A percentile compares a stretch with the other conserved stretches of the same genome.
phyloP scores from a whole-genome alignment of 2,797 vertebrate genomes.

The Peromyscus nudipes region DNA sequence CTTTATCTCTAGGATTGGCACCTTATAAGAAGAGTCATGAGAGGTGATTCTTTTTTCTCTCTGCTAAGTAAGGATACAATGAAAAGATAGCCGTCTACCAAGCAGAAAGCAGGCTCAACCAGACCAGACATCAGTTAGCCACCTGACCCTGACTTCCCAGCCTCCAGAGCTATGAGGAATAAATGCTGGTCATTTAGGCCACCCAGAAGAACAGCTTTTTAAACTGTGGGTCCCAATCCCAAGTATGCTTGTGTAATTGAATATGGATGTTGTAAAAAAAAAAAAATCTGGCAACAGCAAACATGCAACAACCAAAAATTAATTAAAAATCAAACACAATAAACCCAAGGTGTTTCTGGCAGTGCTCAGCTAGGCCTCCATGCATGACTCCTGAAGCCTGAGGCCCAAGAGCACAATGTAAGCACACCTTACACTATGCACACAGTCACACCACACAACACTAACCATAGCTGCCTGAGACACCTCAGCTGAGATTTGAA shows the following conservation, averaged over 20 bases:
- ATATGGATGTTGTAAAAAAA: background rate
- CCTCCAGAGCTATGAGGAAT: background rate
- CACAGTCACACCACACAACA: background rate
- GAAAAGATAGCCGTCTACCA: background rate
- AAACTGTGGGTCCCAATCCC: background rate
- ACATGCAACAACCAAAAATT: background rate
- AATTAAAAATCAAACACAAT: background rate
- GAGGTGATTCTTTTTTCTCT: background rate
- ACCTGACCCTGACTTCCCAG: background rate
- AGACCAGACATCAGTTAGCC: background rate
- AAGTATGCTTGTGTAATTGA: background rate
- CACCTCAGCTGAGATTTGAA: background rate
- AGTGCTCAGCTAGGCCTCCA: too few species aligned
- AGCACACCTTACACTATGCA: background rate
- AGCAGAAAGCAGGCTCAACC: background rate
- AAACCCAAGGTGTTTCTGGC: background rate
- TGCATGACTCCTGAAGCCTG: background rate
- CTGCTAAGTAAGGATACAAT: background rate
- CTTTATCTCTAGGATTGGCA: background rate
- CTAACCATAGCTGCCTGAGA: background rate
- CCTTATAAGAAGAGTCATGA: background rate
- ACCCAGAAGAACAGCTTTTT: background rate
- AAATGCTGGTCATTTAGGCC: background rate
- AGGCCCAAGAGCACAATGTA: background rate
- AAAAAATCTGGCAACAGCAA: background rate